Base-by-base conservation (phyloP, 1,140 invertebrate species). In the Adoxophyes honmai region DNA sequence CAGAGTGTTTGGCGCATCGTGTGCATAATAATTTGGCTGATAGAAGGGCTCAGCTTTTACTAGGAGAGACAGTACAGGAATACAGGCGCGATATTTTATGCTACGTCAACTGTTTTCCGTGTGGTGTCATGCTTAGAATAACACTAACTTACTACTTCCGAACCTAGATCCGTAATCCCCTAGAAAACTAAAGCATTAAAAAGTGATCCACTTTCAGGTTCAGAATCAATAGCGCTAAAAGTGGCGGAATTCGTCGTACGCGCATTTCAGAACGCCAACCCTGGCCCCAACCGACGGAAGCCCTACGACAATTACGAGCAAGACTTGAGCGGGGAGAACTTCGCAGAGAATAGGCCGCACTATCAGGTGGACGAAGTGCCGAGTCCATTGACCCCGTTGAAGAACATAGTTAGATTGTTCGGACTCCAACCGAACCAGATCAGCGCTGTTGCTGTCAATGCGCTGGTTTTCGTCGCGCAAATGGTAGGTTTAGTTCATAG, bases 391-490 rank as follows among this genome's bases (percentile, higher is more conserved):
- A 69, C 76, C 7, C 83, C 83, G 5, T 64, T 82, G 54, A 73
- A 65, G 34, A 77, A 86, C 11, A 91, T 96, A 70, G 90, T 96
- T 42, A 90, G 92, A 21, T 87, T 96, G 28, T 85, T 96, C 37
- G 94, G 94, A 11, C 90, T 96, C 38, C 93, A 96, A 73, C 90
- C 92, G 0, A 91, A 91, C 16, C 94, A 95, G 82, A 89, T 96
- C 13, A 93, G 94, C 18, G 94, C 95, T 0, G 92, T 96, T 38
- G 94, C 94, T 0, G 85, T 96, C 0, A 96, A 96, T 78, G 94
- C 93, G 9, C 89, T 96, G 4, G 93, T 96, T 55, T 95, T 96
- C 79, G 88, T 96, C n/a, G 94, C 95, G 1, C 94, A 96, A 89
- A 90, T 95, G 92, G 95, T 96, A 87, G 90, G 88, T 86, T 53